Evolutionary conservation across 2,113 vertebrate species (phyloP), one percentile per base, ranked within the genome.

Genomic region (Pterophyllum scalare): DNA sequence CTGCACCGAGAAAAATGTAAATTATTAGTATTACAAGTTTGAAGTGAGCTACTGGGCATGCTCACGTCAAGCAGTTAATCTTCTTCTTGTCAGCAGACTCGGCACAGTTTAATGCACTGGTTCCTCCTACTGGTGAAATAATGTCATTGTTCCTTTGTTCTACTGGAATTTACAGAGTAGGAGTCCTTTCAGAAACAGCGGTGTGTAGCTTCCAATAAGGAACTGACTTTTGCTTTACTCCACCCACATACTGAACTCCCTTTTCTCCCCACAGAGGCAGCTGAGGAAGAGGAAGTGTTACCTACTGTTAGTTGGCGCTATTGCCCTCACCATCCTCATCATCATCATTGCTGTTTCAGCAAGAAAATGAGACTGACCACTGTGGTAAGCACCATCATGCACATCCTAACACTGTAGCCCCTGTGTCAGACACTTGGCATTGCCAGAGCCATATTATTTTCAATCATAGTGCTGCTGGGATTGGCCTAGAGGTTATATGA

Each of bases 221-320:
- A 5, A 11, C 1, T 2, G 13, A 28, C 12, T 49, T 24, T 56
- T 40, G 31, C 13, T 52, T 1, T 57, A 54, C 15, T 59, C 24
- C 59, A 33, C 76, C 11, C 1, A 78, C 62, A 31, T 6, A 10
- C 58, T 43, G 15, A 65, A 40, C 38, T 64, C 81, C 6, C 19
- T 20, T 77, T 59, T 89, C 17, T 86, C 46, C 58, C 80, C 33
- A 74, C 94, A 96, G 95, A 95, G 93, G 77, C 95, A 95, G 90
- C 84, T 95, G 59, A 94, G 95, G 83, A 96, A 94, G 91, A 96
- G 94, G 90, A 96, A 95, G 79, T 96, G 95, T 88, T 96, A 94
- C 86, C 90, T 96, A 52, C 80, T 95, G 59, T 80, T 95, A 56
- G 90, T 78, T 3, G 96, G 92, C 76, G 86, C 75, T 5, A 54